phyloP scores from a whole-genome alignment of 2,888 invertebrate genomes.

The Polymixis lichenea region DNA sequence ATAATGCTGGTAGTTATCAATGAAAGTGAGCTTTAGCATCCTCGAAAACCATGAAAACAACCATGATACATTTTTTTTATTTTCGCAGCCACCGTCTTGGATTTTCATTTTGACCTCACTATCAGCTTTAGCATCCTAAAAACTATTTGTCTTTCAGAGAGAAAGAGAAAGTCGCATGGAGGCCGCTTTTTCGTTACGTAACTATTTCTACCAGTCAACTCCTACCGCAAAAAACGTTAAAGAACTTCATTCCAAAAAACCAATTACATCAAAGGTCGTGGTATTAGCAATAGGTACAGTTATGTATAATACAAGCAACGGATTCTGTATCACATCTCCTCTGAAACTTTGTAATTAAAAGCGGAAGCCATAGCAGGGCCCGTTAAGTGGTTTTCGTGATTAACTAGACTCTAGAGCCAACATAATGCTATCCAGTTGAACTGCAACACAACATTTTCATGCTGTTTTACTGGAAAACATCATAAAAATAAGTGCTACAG shows the following conservation, averaged over 20 bases:
- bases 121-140: too few relatives aligned
- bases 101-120: too few relatives aligned
- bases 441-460: neutral
- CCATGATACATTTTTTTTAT: too few relatives aligned
- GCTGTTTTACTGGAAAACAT: neutral
- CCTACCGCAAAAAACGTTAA: too few relatives aligned
- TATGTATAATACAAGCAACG: neutral
- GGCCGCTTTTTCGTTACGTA: too few relatives aligned
- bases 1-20: neutral
- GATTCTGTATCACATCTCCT: conserved; percentile 8
- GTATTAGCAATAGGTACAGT: neutral
- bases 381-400: conserved; percentile 39
- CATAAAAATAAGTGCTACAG: neutral
- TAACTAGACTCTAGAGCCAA: neutral
- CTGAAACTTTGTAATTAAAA: conserved; percentile 38
- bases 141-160: too few relatives aligned
- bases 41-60: too few relatives aligned
- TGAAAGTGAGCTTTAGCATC: too few relatives aligned
- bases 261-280: neutral
- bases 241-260: neutral
- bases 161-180: too few relatives aligned
- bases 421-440: conserved; percentile 1
- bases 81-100: too few relatives aligned
- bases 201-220: too few relatives aligned
- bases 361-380: conserved; percentile 16